Percentiles rank a stretch among this genome's conserved stretches.
Evolutionary conservation across 1,140 invertebrate genomes (phyloP).

Genomic region (Trichonephila clavipes): DNA sequence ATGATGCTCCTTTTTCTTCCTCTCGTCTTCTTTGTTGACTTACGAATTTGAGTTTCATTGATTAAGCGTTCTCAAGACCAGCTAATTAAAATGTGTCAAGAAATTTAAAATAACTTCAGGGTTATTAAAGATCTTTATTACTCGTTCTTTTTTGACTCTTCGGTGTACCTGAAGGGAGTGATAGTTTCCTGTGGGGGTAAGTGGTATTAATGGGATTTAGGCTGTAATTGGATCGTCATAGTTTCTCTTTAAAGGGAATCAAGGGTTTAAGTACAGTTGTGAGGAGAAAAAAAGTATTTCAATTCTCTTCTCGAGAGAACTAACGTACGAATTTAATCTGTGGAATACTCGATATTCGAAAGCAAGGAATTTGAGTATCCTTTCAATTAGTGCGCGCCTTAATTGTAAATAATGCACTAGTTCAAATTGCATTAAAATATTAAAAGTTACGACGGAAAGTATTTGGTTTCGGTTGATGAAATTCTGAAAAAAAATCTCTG

Average conservation of each 20-base stretch:
- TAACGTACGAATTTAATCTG: neutral
- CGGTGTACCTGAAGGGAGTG: neutral
- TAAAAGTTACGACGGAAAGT: too few relatives aligned
- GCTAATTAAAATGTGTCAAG: slow-evolving; percentile 23
- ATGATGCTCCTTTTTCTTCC: neutral
- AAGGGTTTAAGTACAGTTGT: neutral
- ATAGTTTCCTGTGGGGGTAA: neutral
- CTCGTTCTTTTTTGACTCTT: neutral
- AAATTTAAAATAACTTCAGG: slow-evolving; percentile 30
- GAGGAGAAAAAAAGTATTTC: neutral
- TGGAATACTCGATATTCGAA: neutral
- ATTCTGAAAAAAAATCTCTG: too few relatives aligned
- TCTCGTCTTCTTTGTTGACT: neutral
- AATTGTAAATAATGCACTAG: too few relatives aligned
- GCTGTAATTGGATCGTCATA: neutral
- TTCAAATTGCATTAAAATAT: too few relatives aligned
- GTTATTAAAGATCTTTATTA: slow-evolving; percentile 47
- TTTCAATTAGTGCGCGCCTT: too few relatives aligned
- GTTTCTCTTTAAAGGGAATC: neutral
- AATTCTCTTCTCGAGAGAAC: neutral
- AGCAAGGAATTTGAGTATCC: neutral
- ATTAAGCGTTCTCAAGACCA: neutral
- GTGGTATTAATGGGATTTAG: neutral
- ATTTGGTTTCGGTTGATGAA: too few relatives aligned
- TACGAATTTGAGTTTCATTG: slow-evolving; percentile 9